A percentile compares a stretch with the other conserved stretches of the same genome.
Evolutionary conservation across 1,140 invertebrate species (phyloP).

Genomic region (Trichogramma pretiosum): DNA sequence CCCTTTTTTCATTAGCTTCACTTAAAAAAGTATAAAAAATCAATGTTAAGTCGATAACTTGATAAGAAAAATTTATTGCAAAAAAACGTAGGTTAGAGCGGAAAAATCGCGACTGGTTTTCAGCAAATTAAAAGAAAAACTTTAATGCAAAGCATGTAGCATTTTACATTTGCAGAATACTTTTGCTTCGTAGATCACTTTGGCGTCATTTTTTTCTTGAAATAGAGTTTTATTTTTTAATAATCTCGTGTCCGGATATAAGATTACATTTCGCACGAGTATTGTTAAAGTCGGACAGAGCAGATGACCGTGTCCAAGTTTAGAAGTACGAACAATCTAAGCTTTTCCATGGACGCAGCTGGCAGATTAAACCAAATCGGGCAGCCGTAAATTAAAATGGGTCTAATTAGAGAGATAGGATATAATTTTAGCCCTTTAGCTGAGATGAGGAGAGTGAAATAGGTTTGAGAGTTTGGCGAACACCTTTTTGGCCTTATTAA

Average conservation of each 20-base stretch:
- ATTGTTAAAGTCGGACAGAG: too few species aligned
- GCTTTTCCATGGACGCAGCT: constrained; percentile 14
- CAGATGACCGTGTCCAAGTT: too few species aligned
- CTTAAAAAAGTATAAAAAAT: background rate
- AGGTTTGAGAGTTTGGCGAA: background rate
- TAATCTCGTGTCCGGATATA: too few species aligned
- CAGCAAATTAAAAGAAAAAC: too few species aligned
- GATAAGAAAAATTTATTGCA: background rate
- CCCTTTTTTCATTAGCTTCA: background rate
- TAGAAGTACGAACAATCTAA: constrained; percentile 7
- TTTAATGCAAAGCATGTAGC: too few species aligned
- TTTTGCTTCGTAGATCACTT: too few species aligned
- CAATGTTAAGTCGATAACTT: background rate
- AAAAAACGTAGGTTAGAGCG: background rate
- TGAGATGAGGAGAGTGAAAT: background rate
- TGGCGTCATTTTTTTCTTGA: too few species aligned
- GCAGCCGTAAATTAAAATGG: constrained; percentile 10
- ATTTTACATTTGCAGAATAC: too few species aligned
- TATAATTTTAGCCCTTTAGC: background rate
- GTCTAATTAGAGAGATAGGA: constrained; percentile 11
- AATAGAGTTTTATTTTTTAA: too few species aligned
- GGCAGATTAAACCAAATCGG: constrained; percentile 17
- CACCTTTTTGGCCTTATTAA: background rate
- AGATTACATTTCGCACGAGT: too few species aligned
- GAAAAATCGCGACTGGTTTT: too few species aligned